Conservation (phyloP, 2,888 invertebrate species). For the Tetrapedia diversipes region DNA sequence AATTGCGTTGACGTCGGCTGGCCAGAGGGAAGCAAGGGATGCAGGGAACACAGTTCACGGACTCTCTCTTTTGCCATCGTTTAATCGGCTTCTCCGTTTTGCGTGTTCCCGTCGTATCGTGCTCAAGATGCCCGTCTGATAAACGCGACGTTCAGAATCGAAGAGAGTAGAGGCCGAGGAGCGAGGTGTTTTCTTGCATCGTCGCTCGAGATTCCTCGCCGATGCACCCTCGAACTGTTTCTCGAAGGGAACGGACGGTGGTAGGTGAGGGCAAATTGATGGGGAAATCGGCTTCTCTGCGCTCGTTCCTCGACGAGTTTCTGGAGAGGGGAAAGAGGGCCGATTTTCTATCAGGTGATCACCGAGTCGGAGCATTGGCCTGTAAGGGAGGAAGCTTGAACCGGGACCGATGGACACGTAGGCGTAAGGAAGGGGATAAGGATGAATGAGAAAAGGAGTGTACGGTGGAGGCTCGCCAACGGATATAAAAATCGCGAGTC, state of each 20-base stretch:
- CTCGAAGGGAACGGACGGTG: constrained; percentile 34
- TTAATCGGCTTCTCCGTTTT: constrained; percentile 18
- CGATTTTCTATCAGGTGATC: constrained; percentile 30
- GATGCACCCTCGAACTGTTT: constrained; percentile 2
- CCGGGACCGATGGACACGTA: neutral
- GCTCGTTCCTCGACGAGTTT: constrained; percentile 29
- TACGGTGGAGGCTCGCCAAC: constrained; percentile 66
- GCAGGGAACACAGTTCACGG: constrained; percentile 22
- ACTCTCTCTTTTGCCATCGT: constrained; percentile 27
- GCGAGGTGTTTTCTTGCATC: constrained; percentile 15
- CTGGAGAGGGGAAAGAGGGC: neutral
- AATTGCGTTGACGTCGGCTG: constrained; percentile 65
- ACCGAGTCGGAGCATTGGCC: constrained; percentile 3
- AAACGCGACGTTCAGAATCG: constrained; percentile 32
- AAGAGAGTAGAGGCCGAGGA: neutral
- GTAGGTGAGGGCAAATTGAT: constrained; percentile 45
- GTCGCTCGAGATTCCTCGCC: constrained; percentile 34
- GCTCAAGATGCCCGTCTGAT: constrained; percentile 37
- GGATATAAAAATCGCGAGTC: constrained; percentile 79
- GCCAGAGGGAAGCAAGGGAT: constrained; percentile 34
- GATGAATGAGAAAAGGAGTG: constrained; percentile 7
- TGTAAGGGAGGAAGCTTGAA: neutral
- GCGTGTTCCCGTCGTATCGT: constrained; percentile 28
- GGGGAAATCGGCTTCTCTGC: constrained; percentile 49
- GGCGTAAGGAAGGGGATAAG: neutral